These are phyloP conservation scores for Acleris literana DNA, from an alignment of 2,888 invertebrate species.

Conservation along the genomic window DNA sequence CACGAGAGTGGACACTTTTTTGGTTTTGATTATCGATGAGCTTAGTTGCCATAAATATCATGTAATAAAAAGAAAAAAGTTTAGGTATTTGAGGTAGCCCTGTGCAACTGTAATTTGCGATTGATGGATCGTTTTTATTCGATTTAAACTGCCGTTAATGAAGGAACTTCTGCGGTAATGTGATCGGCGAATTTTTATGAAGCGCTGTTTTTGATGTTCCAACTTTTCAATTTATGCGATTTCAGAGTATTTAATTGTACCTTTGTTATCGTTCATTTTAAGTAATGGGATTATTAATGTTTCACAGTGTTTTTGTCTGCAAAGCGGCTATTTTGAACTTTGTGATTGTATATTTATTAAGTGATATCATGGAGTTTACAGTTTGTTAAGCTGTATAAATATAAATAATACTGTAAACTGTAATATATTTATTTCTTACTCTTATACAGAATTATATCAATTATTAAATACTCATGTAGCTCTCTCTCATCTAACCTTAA, in stretches of 20 bases:
- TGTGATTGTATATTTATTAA: not conserved
- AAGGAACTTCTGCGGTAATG: slow-evolving; percentile 52
- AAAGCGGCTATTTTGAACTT: not conserved
- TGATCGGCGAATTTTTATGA: slow-evolving; percentile 21
- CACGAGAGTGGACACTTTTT: not conserved
- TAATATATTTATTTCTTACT: no score
- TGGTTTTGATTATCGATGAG: not conserved
- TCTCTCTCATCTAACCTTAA: not conserved
- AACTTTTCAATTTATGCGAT: slow-evolving; percentile 28
- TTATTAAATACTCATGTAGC: not conserved
- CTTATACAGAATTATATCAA: no score
- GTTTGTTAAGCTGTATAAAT: no score
- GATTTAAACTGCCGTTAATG: slow-evolving; percentile 64
- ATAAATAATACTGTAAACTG: no score
- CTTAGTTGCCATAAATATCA: not conserved
- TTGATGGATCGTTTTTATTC: slow-evolving; percentile 80
- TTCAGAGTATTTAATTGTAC: not conserved
- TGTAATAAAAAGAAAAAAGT: not conserved
- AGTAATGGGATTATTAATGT: not conserved
- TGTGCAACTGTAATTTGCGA: slow-evolving; percentile 59
- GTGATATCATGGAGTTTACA: not conserved
- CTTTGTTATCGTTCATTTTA: not conserved
- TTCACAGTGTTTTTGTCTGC: not conserved
- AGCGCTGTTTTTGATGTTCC: slow-evolving; percentile 21
- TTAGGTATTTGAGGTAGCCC: slow-evolving; percentile 27